These are phyloP conservation scores for Muntiacus reevesi DNA, from an alignment of 2,113 vertebrate genomes.

Conservation along the genomic window DNA sequence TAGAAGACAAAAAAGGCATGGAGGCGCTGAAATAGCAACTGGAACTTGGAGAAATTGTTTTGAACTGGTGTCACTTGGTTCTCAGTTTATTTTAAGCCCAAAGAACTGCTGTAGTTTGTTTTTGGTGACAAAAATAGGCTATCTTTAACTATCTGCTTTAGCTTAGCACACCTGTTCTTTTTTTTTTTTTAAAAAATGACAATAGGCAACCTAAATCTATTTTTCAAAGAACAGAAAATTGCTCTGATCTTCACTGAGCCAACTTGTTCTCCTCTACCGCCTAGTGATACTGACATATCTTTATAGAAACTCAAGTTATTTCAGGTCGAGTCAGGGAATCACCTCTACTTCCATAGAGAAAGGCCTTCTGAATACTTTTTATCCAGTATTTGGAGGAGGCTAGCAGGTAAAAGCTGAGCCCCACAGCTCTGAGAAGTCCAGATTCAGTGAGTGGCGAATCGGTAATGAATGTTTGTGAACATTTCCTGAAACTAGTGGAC, in stretches of 20 bases:
- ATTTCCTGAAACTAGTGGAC: neutral
- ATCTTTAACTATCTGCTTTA: conserved; percentile 39
- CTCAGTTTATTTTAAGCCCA: conserved; percentile 46
- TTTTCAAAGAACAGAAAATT: conserved; percentile 28
- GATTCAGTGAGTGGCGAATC: neutral
- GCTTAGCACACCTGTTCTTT: conserved; percentile 44
- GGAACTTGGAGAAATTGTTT: conserved; percentile 40
- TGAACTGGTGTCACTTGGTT: conserved; percentile 9
- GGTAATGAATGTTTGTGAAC: neutral
- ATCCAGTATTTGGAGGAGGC: neutral
- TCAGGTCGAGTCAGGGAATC: neutral
- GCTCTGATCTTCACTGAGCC: neutral
- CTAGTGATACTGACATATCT: neutral
- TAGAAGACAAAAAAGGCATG: neutral
- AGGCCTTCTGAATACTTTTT: neutral
- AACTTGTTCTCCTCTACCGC: neutral
- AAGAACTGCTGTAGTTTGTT: conserved; percentile 36
- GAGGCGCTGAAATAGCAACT: conserved; percentile 6
- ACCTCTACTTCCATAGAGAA: neutral
- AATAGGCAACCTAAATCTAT: neutral
- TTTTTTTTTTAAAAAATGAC: neutral
- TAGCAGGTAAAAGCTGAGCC: neutral
- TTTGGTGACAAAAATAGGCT: conserved; percentile 55
- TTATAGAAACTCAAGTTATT: neutral
- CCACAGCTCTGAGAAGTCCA: neutral